phyloP scores from a whole-genome alignment of 2,797 vertebrate species.

The Cryptoprocta ferox region DNA sequence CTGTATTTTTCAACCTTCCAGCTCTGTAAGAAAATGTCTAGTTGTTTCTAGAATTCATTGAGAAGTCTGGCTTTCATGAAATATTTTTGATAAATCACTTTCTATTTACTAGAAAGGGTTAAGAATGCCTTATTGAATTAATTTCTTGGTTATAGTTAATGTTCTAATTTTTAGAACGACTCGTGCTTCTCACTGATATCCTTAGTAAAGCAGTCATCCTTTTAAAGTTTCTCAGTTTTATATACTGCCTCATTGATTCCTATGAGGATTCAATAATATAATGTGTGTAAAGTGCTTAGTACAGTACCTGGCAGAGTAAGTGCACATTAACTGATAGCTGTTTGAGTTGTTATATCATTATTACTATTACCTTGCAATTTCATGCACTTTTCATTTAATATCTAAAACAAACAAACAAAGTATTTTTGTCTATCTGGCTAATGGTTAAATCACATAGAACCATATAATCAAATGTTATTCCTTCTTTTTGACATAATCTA shows the following conservation, averaged over 20 bases:
- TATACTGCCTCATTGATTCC: background rate
- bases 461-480: background rate
- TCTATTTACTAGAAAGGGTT: constrained; percentile 58
- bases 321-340: background rate
- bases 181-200: background rate
- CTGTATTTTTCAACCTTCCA: constrained; percentile 77
- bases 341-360: background rate
- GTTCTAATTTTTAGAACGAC: constrained; percentile 63
- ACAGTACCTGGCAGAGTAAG: background rate
- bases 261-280: background rate
- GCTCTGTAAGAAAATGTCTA: constrained; percentile 79
- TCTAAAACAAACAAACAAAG: background rate
- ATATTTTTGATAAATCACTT: constrained; percentile 76
- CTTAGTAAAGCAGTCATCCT: background rate
- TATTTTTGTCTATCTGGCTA: background rate
- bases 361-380: background rate
- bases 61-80: constrained; percentile 76
- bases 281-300: background rate
- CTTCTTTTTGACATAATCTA: background rate
- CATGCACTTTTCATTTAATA: background rate
- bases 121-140: constrained; percentile 49
- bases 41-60: constrained; percentile 82
- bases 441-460: background rate
- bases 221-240: constrained; percentile 27
- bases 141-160: constrained; percentile 59